These are phyloP conservation scores for Etheostoma cragini DNA, from an alignment of 2,113 vertebrate genomes.

Conservation along the genomic window DNA sequence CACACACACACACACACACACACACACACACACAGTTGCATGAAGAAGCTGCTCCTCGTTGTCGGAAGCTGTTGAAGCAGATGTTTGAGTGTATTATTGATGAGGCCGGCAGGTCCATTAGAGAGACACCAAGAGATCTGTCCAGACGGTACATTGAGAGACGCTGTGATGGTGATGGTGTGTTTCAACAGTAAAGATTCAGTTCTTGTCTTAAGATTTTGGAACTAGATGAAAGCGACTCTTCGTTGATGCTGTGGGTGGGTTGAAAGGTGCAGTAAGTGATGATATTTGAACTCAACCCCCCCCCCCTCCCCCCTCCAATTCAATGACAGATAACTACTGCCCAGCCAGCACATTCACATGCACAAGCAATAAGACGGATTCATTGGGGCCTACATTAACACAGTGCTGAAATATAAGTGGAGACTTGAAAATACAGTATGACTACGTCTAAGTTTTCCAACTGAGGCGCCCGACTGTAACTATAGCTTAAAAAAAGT, in stretches of 20 bases:
- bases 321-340: too few relatives aligned
- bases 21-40: conserved; percentile 9
- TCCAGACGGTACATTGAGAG: neutral
- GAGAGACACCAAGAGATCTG: too few relatives aligned
- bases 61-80: conserved; percentile 45
- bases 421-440: too few relatives aligned
- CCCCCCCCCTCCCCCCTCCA: too few relatives aligned
- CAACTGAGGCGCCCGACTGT: too few relatives aligned
- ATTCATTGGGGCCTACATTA: too few relatives aligned
- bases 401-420: too few relatives aligned
- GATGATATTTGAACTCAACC: too few relatives aligned
- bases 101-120: conserved; percentile 67
- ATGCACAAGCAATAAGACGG: too few relatives aligned
- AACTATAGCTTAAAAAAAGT: too few relatives aligned
- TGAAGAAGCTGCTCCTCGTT: conserved; percentile 53
- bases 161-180: neutral
- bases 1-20: conserved; percentile 9
- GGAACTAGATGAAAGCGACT: neutral
- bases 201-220: neutral
- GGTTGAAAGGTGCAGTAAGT: neutral
- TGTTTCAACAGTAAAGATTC: neutral
- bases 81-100: conserved; percentile 75
- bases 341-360: too few relatives aligned
- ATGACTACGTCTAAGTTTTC: too few relatives aligned
- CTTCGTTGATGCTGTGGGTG: neutral